Percentiles rank a stretch among this genome's conserved stretches.
phyloP scores from a whole-genome alignment of 2,888 invertebrate species.

The Ecliptopera silaceata region DNA sequence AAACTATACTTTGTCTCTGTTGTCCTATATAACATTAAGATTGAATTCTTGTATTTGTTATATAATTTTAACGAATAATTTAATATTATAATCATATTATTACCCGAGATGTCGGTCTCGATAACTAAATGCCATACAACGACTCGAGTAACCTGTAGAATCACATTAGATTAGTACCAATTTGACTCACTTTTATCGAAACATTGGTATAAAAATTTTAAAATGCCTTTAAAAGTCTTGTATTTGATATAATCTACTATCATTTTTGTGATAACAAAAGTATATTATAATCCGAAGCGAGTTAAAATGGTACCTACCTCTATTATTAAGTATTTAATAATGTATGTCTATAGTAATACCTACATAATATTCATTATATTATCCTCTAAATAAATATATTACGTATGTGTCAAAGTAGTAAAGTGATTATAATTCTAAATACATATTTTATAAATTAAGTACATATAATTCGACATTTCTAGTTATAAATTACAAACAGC shows the following conservation, averaged over 20 bases:
- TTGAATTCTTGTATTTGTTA: too few species aligned
- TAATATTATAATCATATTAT: conserved; percentile 14
- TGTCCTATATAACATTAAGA: conserved; percentile 20
- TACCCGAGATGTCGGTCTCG: conserved; percentile 18
- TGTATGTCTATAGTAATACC: conserved; percentile 20
- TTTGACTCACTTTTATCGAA: conserved; percentile 49
- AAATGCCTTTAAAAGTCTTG: conserved; percentile 47
- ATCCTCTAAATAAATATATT: conserved; percentile 14
- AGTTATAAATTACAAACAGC: conserved; percentile 66
- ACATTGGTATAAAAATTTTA: conserved; percentile 41
- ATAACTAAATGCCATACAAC: conserved; percentile 37
- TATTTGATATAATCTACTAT: conserved; percentile 42
- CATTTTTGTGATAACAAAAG: conserved; percentile 53
- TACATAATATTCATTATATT: conserved; percentile 10
- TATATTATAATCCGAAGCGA: conserved; percentile 44
- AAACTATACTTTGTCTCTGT: conserved; percentile 21
- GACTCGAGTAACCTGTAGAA: conserved; percentile 34
- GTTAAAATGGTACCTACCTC: conserved; percentile 41
- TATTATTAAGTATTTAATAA: conserved; percentile 31
- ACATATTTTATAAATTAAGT: conserved; percentile 71
- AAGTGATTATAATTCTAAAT: conserved; percentile 71
- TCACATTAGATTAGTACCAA: conserved; percentile 34
- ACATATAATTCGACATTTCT: conserved; percentile 60
- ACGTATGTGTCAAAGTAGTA: conserved; percentile 55
- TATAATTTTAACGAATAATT: conserved; percentile 20